Evolutionary conservation across 1,140 invertebrate species (phyloP), one percentile per base, ranked within the genome.

Genomic region (Chironomus tepperi): DNA sequence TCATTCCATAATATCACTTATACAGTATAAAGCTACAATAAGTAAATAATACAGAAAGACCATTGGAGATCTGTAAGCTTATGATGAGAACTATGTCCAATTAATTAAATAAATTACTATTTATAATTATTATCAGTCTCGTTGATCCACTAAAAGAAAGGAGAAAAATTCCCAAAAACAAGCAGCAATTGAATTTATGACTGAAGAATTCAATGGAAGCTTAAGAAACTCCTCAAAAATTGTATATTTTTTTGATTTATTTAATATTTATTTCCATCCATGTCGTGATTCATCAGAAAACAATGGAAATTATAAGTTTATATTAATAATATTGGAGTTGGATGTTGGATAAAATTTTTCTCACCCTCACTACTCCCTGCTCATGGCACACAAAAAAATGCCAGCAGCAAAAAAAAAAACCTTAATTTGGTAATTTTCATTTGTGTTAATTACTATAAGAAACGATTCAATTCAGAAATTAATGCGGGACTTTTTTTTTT

Each of bases 401-500:
- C 47, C 47, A 57, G 47, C 47, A 57, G 47, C 47, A 12, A n/a
- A 9, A 47, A 9, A 47, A 47, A 15, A 47, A n/a, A 57, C 47
- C 65, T 70, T 70, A 70, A 70, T 70, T 70, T 70, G 65, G 65
- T 70, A 70, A 70, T 70, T 70, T 70, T 70, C 18, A 70, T 70
- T 70, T 16, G 16, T 70, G 65, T 70, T 70, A 70, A 70, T 70
- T 70, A 70, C 18, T 70, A 19, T 70, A 70, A 19, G 65, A 70
- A 70, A 70, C 7, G 65, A 70, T 70, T 70, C 65, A 70, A 70
- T 70, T 70, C 65, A 70, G 16, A 70, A 70, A 70, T 57, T 57
- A 57, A 70, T 70, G 65, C 16, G 65, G 19, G 65, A 18, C 19
- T 18, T 70, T 57, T 57, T n/a, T n/a, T n/a, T n/a, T n/a, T n/a